Percentiles rank a stretch among this genome's conserved stretches.
Evolutionary conservation across 2,113 vertebrate genomes (phyloP).

Genomic region (Reinhardtius hippoglossoides): DNA sequence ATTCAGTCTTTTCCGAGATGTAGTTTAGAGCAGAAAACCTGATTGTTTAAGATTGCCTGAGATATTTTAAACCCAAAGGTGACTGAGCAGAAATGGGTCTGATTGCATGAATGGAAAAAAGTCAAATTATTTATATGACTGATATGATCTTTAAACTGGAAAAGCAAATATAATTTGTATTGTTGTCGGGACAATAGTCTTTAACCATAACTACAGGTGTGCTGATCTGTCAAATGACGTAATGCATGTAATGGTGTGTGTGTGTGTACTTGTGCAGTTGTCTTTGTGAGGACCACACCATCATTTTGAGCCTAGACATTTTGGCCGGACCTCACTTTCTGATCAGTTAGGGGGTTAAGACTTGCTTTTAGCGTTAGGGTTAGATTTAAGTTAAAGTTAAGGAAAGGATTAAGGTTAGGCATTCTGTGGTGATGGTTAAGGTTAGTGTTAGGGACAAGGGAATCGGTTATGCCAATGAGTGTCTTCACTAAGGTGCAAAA

Average conservation of each 20-base stretch:
- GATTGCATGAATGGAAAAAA: slow-evolving; percentile 5
- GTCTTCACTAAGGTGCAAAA: too few relatives aligned
- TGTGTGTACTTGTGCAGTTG: background rate
- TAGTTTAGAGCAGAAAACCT: slow-evolving; percentile 14
- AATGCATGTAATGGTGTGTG: background rate
- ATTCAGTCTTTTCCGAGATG: slow-evolving; percentile 22
- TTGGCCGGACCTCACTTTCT: too few relatives aligned
- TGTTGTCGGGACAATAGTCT: background rate
- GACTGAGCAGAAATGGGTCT: background rate
- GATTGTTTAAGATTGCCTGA: slow-evolving; percentile 28
- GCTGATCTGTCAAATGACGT: background rate
- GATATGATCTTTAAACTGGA: slow-evolving; percentile 3
- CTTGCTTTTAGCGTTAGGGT: too few relatives aligned
- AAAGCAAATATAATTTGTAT: background rate
- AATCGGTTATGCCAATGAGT: too few relatives aligned
- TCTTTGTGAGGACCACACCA: too few relatives aligned
- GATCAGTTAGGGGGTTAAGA: too few relatives aligned
- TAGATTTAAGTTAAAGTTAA: too few relatives aligned
- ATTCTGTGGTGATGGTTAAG: too few relatives aligned
- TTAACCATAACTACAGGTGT: background rate
- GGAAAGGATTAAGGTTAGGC: too few relatives aligned
- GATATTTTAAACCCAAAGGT: slow-evolving; percentile 2
- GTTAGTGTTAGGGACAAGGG: too few relatives aligned
- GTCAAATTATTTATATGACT: background rate
- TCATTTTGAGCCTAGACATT: too few relatives aligned